Base-by-base conservation (phyloP, 2,113 vertebrate genomes). In the Oryzias woworae region DNA sequence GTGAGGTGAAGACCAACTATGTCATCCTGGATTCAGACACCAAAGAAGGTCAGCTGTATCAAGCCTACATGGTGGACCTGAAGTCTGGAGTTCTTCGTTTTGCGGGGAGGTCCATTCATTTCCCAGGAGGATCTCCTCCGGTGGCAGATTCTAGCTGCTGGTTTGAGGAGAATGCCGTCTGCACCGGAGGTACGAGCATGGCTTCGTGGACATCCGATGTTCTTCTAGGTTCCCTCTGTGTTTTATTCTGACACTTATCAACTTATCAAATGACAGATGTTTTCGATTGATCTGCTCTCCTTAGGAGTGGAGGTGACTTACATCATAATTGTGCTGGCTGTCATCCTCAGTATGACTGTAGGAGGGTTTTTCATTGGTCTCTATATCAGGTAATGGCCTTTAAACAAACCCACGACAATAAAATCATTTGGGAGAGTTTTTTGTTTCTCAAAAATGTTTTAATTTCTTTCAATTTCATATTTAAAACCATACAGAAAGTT, bases 1-100 rank as follows among this genome's bases (percentile, higher is more conserved):
- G 94, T 7, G 86, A 89, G 0, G 84, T 91, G 5, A 74, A 92
- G 73, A 93, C 81, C 60, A 91, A 52, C 50, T 98, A 94, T 0
- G 72, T 98, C 53, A 70, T 98, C 70, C 75, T 98, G 83, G 96
- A 98, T 75, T 88, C 93, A 6, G 89, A 95, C n/a, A 91, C 91
- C 14, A 67, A 0, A 28, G 88, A 89, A 10, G 86, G 80, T 20
- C 89, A 90, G 24, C 85, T 98, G 36, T 91, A 92, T 53, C 89
- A 92, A 46, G 93, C 94, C 17, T 93, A 95, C 56, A 23, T 87
- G 5, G 82, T 97, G 73, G 91, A 94, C 36, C 64, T 93, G 23
- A 73, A 51, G 3, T 83, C 84, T 0, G 80, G 83, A n/a, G 74
- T 45, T 17, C 86, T 96, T 31, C 18, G 75, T 12, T 78, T 92